Evolutionary conservation across 2,113 vertebrate species (phyloP), one percentile per base, ranked within the genome.

Genomic region (Protobothrops flavoviridis): DNA sequence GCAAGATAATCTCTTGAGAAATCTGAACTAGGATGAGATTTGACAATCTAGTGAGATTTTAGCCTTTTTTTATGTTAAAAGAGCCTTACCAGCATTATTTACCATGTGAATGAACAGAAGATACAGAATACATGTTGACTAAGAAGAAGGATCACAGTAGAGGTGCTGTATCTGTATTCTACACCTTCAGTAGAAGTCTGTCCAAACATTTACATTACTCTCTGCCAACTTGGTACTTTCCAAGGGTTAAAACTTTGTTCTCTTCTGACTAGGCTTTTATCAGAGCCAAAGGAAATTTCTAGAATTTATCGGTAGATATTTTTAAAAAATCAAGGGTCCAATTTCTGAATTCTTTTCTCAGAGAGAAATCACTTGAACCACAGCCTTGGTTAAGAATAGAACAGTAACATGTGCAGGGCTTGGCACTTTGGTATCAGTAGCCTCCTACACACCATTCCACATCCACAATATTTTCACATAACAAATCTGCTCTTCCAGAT

Each of bases 381-480:
- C n/a, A 26, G n/a, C 29, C 89, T 33, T 53, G 39, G 48, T 85
- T 50, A 59, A 59, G 69, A 93, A n/a, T 33, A 93, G 53, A 90
- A 21, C 21, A 59, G 55, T 50, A 56, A 12, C 24, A 55, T 57
- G 59, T 7, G 33, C 26, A 53, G 55, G 43, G 43, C 55, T 50
- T 93, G 56, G 89, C 89, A 45, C 45, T 85, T 33, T 53, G 23
- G 5, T 90, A 93, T 86, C 74, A 43, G 56, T 90, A 57, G n/a
- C 89, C 33, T 93, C 92, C 92, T 86, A 93, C 92, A 87, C 45
- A 90, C 48, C 45, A 87, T 61, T 81, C 45, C 81, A 93, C 81
- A 53, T 50, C 23, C 56, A 87, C 56, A 93, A 86, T 93, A 87
- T 90, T 93, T 90, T 90, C 92, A 90, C 48, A 93, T 53, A 93